A percentile compares a stretch with the other conserved stretches of the same genome.
These are phyloP conservation scores for Neomicropteryx cornuta DNA, from an alignment of 1,140 invertebrate genomes.

Conservation along the genomic window DNA sequence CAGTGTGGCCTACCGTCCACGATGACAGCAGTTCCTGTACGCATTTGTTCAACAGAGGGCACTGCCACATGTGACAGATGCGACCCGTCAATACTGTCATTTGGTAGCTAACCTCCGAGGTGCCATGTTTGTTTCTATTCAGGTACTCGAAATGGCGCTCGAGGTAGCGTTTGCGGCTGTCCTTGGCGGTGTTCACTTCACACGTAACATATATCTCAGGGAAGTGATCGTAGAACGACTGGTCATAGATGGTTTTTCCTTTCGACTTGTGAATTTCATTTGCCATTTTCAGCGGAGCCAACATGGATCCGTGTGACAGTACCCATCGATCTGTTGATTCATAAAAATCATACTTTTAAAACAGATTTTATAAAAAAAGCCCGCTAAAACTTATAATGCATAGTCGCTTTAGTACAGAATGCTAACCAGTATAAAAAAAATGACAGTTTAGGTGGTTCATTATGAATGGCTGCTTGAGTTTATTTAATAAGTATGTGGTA, in stretches of 20 bases:
- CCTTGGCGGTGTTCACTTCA: too few species aligned
- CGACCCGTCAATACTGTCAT: conserved; percentile 29
- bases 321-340: conserved; percentile 41
- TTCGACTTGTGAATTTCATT: conserved; percentile 11
- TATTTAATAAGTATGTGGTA: too few species aligned
- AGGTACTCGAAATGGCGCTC: too few species aligned
- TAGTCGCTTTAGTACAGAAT: too few species aligned
- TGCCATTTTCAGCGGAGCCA: conserved; percentile 27
- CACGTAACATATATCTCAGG: conserved; percentile 33
- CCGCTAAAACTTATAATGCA: too few species aligned
- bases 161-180: too few species aligned
- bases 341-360: too few species aligned
- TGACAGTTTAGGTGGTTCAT: too few species aligned
- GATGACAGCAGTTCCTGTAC: conserved; percentile 32
- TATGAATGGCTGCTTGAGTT: too few species aligned
- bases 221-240: conserved; percentile 29
- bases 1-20: conserved; percentile 38
- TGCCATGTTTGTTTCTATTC: too few species aligned
- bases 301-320: conserved; percentile 39
- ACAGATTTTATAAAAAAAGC: too few species aligned
- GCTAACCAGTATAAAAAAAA: too few species aligned
- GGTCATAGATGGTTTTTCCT: conserved; percentile 26
- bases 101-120: conserved; percentile 31
- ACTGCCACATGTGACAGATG: conserved; percentile 40
- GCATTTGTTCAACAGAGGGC: conserved; percentile 33